These are phyloP conservation scores for Patella pellucida DNA, from an alignment of 2,888 invertebrate genomes.

Conservation along the genomic window DNA sequence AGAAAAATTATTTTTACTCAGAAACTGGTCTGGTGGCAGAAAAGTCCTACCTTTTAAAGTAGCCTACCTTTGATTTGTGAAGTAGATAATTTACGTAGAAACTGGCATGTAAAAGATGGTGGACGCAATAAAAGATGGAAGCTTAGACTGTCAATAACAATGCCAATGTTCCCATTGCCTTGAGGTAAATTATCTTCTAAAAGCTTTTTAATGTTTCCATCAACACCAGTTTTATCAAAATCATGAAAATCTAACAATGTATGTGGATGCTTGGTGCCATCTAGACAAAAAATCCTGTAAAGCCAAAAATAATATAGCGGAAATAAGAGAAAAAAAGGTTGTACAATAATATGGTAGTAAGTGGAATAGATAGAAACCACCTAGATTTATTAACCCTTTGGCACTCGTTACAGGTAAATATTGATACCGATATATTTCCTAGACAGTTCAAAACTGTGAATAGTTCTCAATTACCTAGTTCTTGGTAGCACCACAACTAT, in stretches of 20 bases:
- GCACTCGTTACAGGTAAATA: too few species aligned
- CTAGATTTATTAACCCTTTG: too few species aligned
- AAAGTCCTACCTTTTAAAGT: background rate
- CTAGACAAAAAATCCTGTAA: background rate
- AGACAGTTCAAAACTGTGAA: too few species aligned
- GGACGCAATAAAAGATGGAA: constrained; percentile 6
- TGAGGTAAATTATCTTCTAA: background rate
- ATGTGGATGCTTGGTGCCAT: background rate
- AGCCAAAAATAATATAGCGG: too few species aligned
- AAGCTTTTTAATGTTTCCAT: background rate
- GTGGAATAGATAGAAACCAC: too few species aligned
- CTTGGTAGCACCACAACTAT: too few species aligned
- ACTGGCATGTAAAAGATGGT: constrained; percentile 2
- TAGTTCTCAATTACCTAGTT: too few species aligned
- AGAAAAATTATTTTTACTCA: too few species aligned
- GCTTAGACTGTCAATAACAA: background rate
- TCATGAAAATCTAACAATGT: constrained; percentile 1
- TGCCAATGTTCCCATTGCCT: background rate
- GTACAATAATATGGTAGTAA: too few species aligned
- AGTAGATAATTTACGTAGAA: constrained; percentile 7
- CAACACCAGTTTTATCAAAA: background rate
- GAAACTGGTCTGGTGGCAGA: too few species aligned
- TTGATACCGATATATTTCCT: too few species aligned
- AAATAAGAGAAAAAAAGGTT: too few species aligned
- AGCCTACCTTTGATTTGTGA: background rate